phyloP scores from a whole-genome alignment of 2,888 invertebrate genomes.

The Antheraea assamensis region DNA sequence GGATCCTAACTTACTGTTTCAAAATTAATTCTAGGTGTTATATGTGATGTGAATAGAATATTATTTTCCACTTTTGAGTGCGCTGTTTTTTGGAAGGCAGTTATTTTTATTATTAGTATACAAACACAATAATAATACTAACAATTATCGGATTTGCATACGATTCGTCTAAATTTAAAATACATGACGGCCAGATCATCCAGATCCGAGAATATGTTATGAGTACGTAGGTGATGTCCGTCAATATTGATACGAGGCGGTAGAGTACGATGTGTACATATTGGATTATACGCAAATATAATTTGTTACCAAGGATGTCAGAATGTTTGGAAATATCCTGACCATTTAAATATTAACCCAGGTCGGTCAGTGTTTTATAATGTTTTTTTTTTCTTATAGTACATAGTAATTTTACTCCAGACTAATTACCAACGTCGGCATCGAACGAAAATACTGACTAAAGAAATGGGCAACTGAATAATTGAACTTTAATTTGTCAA shows the following conservation, averaged over 20 bases:
- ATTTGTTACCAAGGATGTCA: not conserved
- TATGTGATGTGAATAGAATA: too few relatives aligned
- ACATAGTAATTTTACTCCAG: too few relatives aligned
- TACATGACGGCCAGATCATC: not conserved
- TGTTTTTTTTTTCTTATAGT: not conserved
- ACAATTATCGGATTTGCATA: accelerated
- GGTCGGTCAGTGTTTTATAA: not conserved
- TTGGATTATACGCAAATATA: slow-evolving; percentile 4
- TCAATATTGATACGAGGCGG: slow-evolving; percentile 1
- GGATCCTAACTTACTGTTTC: too few relatives aligned
- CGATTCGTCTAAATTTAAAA: not conserved
- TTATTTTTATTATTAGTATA: not conserved
- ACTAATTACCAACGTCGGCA: too few relatives aligned
- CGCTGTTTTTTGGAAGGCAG: too few relatives aligned
- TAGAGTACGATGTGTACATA: not conserved
- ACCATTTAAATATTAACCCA: not conserved
- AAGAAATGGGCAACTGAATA: too few relatives aligned
- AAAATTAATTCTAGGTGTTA: too few relatives aligned
- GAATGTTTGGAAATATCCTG: not conserved
- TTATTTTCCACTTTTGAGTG: too few relatives aligned
- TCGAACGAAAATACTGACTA: too few relatives aligned
- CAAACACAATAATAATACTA: not conserved
- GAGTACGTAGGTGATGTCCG: slow-evolving; percentile 2
- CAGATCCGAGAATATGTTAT: not conserved
- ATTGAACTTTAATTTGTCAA: too few relatives aligned